Conservation (phyloP, 2,888 invertebrate species). For the Drosophila rubida region DNA sequence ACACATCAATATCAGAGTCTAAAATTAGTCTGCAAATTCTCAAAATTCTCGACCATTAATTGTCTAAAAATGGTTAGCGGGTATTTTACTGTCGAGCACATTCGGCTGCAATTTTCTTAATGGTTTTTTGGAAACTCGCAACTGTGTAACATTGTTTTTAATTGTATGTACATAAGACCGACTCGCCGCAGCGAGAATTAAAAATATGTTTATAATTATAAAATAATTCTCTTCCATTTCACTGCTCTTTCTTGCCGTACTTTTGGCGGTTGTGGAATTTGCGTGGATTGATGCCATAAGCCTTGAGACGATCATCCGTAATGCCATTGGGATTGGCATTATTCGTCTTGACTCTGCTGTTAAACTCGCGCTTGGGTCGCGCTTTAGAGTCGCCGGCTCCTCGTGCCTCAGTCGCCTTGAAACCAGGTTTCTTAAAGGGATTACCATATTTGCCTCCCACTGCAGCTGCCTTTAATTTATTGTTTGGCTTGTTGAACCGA, state of each 20-base stretch:
- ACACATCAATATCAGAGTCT: not conserved
- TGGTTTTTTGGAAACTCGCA: slow-evolving; percentile 26
- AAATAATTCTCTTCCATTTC: not conserved
- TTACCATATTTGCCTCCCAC: slow-evolving; percentile 22
- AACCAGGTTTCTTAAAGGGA: slow-evolving; percentile 58
- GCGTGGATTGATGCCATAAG: slow-evolving; percentile 96
- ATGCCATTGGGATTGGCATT: slow-evolving; percentile 60
- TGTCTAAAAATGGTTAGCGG: not conserved
- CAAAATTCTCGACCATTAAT: not conserved
- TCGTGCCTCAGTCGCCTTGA: not conserved
- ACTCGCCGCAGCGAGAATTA: slow-evolving; percentile 5
- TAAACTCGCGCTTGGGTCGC: slow-evolving; percentile 58
- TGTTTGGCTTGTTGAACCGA: not conserved
- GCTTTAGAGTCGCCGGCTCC: slow-evolving; percentile 32
- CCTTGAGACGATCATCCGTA: slow-evolving; percentile 93
- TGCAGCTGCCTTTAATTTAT: not conserved
- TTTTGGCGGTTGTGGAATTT: slow-evolving; percentile 87
- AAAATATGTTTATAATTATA: slow-evolving; percentile 17
- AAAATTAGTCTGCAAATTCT: no score
- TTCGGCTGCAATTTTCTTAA: not conserved
- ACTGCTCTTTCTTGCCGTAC: slow-evolving; percentile 70
- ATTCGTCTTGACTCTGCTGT: slow-evolving; percentile 50
- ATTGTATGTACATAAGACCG: slow-evolving; percentile 43
- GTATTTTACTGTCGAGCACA: not conserved
- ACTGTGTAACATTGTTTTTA: slow-evolving; percentile 47